Base-by-base conservation (phyloP, 2,888 invertebrate species). In the Yponomeuta sedellus region DNA sequence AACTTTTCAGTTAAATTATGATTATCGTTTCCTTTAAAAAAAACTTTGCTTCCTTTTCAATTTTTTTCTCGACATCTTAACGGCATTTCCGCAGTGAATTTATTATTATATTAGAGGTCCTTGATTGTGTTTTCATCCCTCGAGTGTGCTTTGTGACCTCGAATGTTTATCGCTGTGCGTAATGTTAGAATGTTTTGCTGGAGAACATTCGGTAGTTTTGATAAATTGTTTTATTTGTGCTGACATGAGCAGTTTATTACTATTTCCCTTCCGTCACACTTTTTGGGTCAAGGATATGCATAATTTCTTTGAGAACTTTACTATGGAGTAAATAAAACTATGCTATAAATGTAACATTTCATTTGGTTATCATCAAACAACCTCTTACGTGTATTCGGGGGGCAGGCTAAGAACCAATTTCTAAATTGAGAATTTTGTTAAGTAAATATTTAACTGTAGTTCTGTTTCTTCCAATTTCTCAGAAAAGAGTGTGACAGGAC, bases 1-100 rank as follows among this genome's bases (percentile, higher is more conserved):
- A 80, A 81, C 76, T 83, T 82, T 77, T 74, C 73, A 73, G 76
- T 83, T 52, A 82, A 86, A 85, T 86, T 85, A 86, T 81, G 80
- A 85, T 82, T 81, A 83, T 85, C 76, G 78, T 67, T 69, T 71
- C 74, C 74, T 72, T 71, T 52, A 16, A 72, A 71, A 72, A 71
- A 78, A 85, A 80, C 75, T 85, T 85, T 78, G 79, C 78, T 73
- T 70, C 70, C 69, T 73, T 74, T 71, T 73, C n/a, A 70, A 77
- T 73, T 69, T 73, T 74, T 73, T 74, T 70, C 67, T 70, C 73
- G 73, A 74, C 75, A 75, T 73, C 64, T 66, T 67, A 68, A 72
- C 71, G 69, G 69, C 69, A 73, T 69, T 52, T 52, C 69, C 70
- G 70, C 69, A 70, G 70, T 62, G 66, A 61, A 68, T 66, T 68